A percentile compares a stretch with the other conserved stretches of the same genome.
Conservation (phyloP, 1,140 invertebrate genomes). For the Acromyrmex echinatior region DNA sequence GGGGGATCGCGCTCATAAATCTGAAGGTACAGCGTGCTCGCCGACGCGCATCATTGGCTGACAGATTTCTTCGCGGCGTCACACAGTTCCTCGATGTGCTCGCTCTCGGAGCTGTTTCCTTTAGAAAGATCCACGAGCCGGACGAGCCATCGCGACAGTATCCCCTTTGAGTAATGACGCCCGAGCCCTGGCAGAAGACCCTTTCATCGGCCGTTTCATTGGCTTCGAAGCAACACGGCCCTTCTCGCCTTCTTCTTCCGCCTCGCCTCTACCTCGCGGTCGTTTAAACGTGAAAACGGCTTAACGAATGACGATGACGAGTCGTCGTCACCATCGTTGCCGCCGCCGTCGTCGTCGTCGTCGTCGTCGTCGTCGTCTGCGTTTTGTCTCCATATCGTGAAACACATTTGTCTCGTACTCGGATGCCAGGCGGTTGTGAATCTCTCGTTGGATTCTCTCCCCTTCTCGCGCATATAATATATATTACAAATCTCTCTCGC, state of each 20-base stretch:
- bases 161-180: conserved; percentile 75
- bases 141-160: conserved; percentile 76
- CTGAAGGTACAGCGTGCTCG: conserved; percentile 45
- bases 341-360: background rate
- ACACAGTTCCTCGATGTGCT: conserved; percentile 44
- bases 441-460: conserved; percentile 60
- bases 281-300: conserved; percentile 70
- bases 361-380: background rate
- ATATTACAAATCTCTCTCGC: conserved; percentile 47
- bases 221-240: conserved; percentile 65
- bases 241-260: conserved; percentile 61
- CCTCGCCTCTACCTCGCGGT: conserved; percentile 44
- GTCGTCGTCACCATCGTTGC: conserved; percentile 36
- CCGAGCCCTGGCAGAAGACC: conserved; percentile 42
- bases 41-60: conserved; percentile 55
- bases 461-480: conserved; percentile 52
- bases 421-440: conserved; percentile 71
- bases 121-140: conserved; percentile 65
- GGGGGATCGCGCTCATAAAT: conserved; percentile 52
- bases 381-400: conserved; percentile 74
- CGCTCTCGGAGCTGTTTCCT: conserved; percentile 47
- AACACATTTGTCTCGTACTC: conserved; percentile 74
- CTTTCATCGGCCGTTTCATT: conserved; percentile 73
- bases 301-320: conserved; percentile 76
- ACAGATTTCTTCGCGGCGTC: conserved; percentile 61